Percentiles rank a stretch among this genome's conserved stretches.
phyloP scores from a whole-genome alignment of 2,113 vertebrate species.

The Passer domesticus region DNA sequence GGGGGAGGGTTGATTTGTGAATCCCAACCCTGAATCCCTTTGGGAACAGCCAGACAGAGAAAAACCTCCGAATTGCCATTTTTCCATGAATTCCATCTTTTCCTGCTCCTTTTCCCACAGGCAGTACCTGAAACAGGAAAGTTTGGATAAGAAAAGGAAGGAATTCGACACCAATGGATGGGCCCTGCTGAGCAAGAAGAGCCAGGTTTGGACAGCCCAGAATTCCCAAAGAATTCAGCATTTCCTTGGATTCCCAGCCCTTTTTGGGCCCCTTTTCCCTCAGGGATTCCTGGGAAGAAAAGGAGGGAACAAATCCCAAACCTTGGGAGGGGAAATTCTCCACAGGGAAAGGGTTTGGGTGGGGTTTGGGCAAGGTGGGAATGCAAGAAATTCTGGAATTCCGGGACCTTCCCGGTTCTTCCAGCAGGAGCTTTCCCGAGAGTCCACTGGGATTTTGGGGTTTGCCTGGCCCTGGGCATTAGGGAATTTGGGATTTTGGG shows the following conservation, averaged over 20 bases:
- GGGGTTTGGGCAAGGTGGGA: not conserved
- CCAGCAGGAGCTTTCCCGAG: too few relatives aligned
- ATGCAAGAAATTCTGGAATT: too few relatives aligned
- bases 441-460: not conserved
- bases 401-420: too few relatives aligned
- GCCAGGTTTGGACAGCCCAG: not conserved
- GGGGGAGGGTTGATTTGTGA: not conserved
- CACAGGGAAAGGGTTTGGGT: not conserved
- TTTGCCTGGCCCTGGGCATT: too few relatives aligned
- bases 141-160: not conserved
- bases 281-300: not conserved
- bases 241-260: not conserved
- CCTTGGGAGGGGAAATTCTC: not conserved
- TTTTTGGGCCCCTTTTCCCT: not conserved
- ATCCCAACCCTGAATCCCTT: not conserved
- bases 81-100: not conserved
- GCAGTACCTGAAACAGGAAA: not conserved
- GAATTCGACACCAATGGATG: not conserved
- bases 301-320: not conserved
- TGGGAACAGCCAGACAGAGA: not conserved
- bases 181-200: not conserved
- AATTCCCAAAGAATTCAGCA: not conserved
- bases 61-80: not conserved
- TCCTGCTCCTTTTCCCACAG: fast-evolving
- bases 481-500: too few relatives aligned